phyloP scores from a whole-genome alignment of 2,113 vertebrate species.

The Geococcyx californianus region DNA sequence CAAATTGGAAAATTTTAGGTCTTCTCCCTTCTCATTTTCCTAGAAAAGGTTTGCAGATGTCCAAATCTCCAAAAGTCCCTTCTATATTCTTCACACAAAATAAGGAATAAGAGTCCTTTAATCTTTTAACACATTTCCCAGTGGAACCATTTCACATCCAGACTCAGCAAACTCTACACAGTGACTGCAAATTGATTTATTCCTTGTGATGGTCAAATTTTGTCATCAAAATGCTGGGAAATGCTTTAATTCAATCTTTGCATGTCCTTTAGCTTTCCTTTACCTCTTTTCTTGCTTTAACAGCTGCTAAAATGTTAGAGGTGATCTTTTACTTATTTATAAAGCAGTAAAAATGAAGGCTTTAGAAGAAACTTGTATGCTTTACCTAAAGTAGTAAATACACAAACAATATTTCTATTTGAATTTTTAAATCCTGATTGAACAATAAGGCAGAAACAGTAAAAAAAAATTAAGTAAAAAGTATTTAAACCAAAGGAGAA shows the following conservation, averaged over 20 bases:
- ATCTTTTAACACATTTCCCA: conserved; percentile 19
- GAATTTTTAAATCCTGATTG: background rate
- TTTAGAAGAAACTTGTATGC: background rate
- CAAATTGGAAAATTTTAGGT: background rate
- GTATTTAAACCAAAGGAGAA: background rate
- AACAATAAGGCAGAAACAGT: background rate
- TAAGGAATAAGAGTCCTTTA: background rate
- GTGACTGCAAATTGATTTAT: conserved; percentile 10
- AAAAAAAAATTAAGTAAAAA: background rate
- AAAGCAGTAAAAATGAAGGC: background rate
- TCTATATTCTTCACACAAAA: background rate
- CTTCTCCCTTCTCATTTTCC: background rate
- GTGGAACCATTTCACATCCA: background rate
- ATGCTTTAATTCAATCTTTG: background rate
- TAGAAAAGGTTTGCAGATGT: background rate
- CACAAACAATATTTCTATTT: background rate
- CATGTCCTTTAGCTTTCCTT: background rate
- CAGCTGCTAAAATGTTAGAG: background rate
- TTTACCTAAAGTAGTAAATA: background rate
- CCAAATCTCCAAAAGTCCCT: background rate
- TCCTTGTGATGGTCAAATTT: background rate
- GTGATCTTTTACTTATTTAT: conserved; percentile 11
- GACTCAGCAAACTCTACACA: background rate
- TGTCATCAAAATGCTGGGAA: background rate
- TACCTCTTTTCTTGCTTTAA: background rate